These are phyloP conservation scores for Scaptomyza flava DNA, from an alignment of 2,888 invertebrate species.

Conservation along the genomic window DNA sequence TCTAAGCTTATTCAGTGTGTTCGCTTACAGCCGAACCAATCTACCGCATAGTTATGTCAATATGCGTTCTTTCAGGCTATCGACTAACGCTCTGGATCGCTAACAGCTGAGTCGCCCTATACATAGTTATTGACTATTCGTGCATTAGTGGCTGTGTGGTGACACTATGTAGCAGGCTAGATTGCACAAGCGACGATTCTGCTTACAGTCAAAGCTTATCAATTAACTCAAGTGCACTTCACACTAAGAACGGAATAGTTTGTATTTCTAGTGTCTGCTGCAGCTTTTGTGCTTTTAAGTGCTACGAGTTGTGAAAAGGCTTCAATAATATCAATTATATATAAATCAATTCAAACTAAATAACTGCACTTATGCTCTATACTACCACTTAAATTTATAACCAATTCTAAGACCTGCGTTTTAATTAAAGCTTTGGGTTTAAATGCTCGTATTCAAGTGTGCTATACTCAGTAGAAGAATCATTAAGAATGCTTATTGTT, in stretches of 20 bases:
- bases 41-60: no score
- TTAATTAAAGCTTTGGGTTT: neutral
- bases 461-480: no score
- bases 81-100: no score
- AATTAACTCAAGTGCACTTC: neutral
- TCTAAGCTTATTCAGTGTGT: no score
- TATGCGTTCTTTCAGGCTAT: no score
- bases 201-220: neutral
- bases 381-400: neutral
- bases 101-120: no score
- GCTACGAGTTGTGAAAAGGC: neutral
- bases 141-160: constrained; percentile 3
- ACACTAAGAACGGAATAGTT: neutral
- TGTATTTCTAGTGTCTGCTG: neutral
- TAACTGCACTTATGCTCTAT: neutral
- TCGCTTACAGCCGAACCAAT: no score
- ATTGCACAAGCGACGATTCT: neutral
- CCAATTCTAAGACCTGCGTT: neutral
- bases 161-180: constrained; percentile 2
- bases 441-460: neutral
- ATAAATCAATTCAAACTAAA: neutral
- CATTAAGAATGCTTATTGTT: no score
- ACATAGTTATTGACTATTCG: constrained; percentile 17
- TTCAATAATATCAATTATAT: neutral
- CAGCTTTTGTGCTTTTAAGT: neutral